These are phyloP conservation scores for Harlomillsia oculata DNA, from an alignment of 1,140 invertebrate species.

Conservation along the genomic window DNA sequence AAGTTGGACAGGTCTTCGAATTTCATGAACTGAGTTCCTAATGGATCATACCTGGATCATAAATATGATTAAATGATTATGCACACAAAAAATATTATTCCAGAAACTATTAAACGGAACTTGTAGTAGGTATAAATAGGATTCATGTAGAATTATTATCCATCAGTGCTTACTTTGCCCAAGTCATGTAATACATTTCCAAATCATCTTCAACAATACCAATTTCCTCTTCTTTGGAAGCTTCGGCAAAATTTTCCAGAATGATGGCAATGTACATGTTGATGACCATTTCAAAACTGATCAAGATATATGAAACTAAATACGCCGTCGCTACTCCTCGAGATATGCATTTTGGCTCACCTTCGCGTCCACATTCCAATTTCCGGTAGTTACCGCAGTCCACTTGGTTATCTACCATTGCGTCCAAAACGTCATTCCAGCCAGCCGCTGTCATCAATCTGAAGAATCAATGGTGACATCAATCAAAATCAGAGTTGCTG, in stretches of 20 bases:
- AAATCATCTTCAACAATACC: conserved; percentile 93
- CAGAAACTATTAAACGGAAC: too few species aligned
- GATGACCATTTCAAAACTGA: conserved; percentile 93
- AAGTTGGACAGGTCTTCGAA: conserved; percentile 88
- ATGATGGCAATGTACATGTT: conserved; percentile 99
- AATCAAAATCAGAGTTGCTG: too few species aligned
- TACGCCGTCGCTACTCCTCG: conserved; percentile 67
- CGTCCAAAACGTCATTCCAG: conserved; percentile 86
- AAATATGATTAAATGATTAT: not conserved
- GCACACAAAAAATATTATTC: not conserved
- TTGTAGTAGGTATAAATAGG: too few species aligned
- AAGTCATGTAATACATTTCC: conserved; percentile 93
- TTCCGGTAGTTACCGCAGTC: conserved; percentile 55
- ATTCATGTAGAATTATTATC: too few species aligned
- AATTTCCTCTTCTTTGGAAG: conserved; percentile 92
- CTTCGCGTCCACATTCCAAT: conserved; percentile 19
- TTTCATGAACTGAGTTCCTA: conserved; percentile 89
- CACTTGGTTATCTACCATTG: conserved; percentile 75
- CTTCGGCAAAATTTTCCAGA: conserved; percentile 93
- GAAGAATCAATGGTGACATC: conserved; percentile 33
- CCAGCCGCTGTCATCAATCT: conserved; percentile 87
- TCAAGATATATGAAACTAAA: conserved; percentile 89
- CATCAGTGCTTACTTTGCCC: conserved; percentile 65
- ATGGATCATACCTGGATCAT: conserved; percentile 76
- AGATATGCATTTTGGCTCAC: conserved; percentile 22